Evolutionary conservation across 2,797 vertebrate species (phyloP).

Genomic region (Phrynocephalus vlangalii): DNA sequence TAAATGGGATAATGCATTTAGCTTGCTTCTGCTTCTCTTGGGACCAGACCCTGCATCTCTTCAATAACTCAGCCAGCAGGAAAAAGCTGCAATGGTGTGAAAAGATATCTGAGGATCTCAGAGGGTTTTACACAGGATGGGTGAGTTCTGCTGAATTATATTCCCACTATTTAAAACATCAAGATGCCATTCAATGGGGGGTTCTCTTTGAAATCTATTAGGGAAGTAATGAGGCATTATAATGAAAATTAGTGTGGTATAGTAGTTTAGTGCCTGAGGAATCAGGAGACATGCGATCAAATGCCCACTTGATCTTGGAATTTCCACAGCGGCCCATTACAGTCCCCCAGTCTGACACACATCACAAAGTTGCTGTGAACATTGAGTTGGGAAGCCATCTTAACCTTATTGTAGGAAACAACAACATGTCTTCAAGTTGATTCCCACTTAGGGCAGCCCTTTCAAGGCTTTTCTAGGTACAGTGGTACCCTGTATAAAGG

Average conservation of each 20-base stretch:
- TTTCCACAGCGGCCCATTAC: no score
- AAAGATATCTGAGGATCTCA: conserved; percentile 22
- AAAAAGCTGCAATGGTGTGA: conserved; percentile 18
- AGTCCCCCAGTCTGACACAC: no score
- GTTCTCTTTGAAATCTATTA: not conserved
- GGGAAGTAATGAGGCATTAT: not conserved
- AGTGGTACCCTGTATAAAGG: no score
- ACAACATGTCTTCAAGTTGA: no score
- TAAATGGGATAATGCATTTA: conserved; percentile 59
- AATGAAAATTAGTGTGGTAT: no score
- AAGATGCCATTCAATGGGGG: not conserved
- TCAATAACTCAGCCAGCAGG: not conserved
- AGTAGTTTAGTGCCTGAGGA: not conserved
- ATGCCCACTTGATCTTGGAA: no score
- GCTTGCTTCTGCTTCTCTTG: conserved; percentile 56
- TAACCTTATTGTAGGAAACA: no score
- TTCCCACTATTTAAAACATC: not conserved
- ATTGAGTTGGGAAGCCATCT: no score
- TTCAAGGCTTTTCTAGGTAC: no score
- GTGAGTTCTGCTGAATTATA: fast-evolving
- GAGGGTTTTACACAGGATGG: conserved; percentile 2
- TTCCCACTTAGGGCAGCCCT: no score
- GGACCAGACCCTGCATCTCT: conserved; percentile 4
- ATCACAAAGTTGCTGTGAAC: no score
- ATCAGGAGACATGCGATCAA: not conserved